Evolutionary conservation across 2,113 vertebrate species (phyloP), one percentile per base, ranked within the genome.

Genomic region (Malurus alboscapulatus): DNA sequence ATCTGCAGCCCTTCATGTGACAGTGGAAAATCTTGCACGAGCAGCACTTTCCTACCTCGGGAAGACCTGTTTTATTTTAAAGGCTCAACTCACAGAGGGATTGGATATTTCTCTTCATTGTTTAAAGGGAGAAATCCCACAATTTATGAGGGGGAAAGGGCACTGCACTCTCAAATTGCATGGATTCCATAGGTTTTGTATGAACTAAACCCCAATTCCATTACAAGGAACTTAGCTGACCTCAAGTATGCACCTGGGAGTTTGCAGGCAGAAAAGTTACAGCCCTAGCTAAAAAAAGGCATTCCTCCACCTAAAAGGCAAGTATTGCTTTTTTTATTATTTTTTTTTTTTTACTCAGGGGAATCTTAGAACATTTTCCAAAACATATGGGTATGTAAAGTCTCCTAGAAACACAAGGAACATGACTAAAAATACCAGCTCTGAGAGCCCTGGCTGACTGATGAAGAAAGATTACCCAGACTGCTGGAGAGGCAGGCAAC

Each of bases 401-500:
- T 55, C 87, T 51, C 34, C 50, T 54, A 66, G 63, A 77, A 96
- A 69, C 74, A 78, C 91, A 78, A 77, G 82, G 82, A 95, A 90
- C 91, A 81, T 84, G 69, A 94, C 88, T 94, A 57, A 94, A 94
- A 95, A 81, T 20, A 61, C 88, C 42, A 84, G 65, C 59, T 90
- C 94, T 87, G 87, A 42, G 68, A 93, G 91, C 75, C 79, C 75
- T 92, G 68, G 90, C 24, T 97, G 93, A 94, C 90, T 91, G 92
- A 96, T 88, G 87, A 94, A 93, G 88, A 96, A 95, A 92, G 91
- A 96, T 96, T 94, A 93, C 40, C 86, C 82, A 88, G 83, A 95
- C 12, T 89, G 87, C 26, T 78, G 76, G 63, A 75, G 71, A 96
- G 61, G 76, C 92, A 95, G 88, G 67, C 89, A 96, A 54, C 8